Evolutionary conservation across 2,797 vertebrate species (phyloP), one percentile per base, ranked within the genome.

Genomic region (Schizopygopsis malacanthus): DNA sequence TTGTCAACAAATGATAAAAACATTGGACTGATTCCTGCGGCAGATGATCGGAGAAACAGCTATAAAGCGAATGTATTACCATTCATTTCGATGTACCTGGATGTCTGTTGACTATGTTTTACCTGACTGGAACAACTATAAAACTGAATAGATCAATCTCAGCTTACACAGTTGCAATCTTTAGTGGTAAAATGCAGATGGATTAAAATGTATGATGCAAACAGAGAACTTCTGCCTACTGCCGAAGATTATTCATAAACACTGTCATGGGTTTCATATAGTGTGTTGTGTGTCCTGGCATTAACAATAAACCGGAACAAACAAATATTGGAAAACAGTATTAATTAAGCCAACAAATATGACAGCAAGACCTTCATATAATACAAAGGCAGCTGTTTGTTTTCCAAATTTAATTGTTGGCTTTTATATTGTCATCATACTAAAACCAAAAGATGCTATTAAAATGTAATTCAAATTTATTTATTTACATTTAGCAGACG

Each of bases 1-100:
- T 88, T 80, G 83, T 43, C 39, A 85, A 81, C 78, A 87, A 84
- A 73, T 28, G 33, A 75, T 87, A 77, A 87, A 83, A 89, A 87
- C 79, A 63, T 72, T 79, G 89, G 83, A 91, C 84, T 86, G 82
- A 82, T 83, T 85, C 81, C 80, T 76, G 61, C 47, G 20, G 41
- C 79, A 87, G 69, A 77, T 86, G 81, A 80, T 71, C 82, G 67
- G 13, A 56, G 63, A 41, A 41, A 25, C 86, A 56, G 33, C 83
- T 16, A 54, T 72, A 85, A 80, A 82, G 84, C 11, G 43, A 69
- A 78, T 73, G 45, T 54, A 25, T 54, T 81, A 56, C 56, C 33
- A 50, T 76, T 69, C 39, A 20, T 69, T 87, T 41, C 47, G 39
- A 79, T 83, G 70, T 61, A 45, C 22, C 56, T 76, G 33, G 41